phyloP scores from a whole-genome alignment of 2,113 vertebrate genomes.

The Toxostoma redivivum region DNA sequence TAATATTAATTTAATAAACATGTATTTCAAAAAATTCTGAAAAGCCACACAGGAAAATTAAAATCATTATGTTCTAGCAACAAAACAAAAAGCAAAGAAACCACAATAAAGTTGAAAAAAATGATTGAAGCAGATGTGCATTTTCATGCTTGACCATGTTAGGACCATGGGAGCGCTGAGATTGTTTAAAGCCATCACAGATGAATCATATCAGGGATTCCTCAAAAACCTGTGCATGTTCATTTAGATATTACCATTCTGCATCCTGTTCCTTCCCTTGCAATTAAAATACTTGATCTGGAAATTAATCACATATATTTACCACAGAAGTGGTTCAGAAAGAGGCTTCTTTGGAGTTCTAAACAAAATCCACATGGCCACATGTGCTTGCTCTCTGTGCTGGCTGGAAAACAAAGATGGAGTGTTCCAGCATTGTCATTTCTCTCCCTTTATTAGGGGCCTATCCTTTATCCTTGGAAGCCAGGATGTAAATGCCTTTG shows the following conservation, averaged over 20 bases:
- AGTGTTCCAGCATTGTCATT: not conserved
- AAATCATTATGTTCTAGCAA: not conserved
- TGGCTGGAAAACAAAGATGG: slow-evolving; percentile 41
- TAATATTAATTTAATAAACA: not conserved
- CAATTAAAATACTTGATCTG: slow-evolving; percentile 51
- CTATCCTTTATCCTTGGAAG: not conserved
- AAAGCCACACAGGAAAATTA: not conserved
- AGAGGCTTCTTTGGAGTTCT: slow-evolving; percentile 17
- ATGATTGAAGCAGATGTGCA: slow-evolving; percentile 32
- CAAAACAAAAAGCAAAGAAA: not conserved
- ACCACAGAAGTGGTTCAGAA: slow-evolving; percentile 5
- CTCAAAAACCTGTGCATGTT: slow-evolving; percentile 13
- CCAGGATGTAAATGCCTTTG: not conserved
- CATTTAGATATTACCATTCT: slow-evolving; percentile 3
- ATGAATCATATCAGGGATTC: slow-evolving; percentile 10
- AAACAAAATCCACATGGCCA: slow-evolving; percentile 51
- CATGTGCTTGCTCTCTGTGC: slow-evolving; percentile 43
- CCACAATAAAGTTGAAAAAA: slow-evolving; percentile 43
- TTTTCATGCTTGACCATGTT: slow-evolving; percentile 9
- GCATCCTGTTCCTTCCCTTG: slow-evolving; percentile 27
- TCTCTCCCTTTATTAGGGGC: not conserved
- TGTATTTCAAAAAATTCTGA: not conserved
- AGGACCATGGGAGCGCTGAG: not conserved
- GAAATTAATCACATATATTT: slow-evolving; percentile 38
- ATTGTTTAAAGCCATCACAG: not conserved